Conservation (phyloP, 2,113 vertebrate genomes). For the Archilochus colubris region DNA sequence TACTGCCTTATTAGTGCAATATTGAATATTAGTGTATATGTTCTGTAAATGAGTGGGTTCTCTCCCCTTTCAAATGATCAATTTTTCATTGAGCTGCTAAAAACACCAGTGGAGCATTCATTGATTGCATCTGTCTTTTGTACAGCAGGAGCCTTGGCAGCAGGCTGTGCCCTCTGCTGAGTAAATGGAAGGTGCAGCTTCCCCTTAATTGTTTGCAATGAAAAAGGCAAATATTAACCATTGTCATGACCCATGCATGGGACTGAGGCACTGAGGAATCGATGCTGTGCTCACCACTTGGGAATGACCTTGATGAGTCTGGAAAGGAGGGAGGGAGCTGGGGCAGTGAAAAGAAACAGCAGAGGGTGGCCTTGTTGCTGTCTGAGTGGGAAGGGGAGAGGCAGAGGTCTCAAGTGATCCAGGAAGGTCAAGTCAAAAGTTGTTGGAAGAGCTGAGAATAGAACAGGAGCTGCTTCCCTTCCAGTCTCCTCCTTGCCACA, state of each 20-base stretch:
- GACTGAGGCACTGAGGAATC: not conserved
- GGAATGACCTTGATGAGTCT: not conserved
- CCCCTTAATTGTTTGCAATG: not conserved
- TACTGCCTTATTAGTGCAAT: not conserved
- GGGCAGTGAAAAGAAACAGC: not conserved
- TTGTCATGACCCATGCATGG: not conserved
- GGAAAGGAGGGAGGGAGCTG: not conserved
- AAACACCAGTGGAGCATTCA: not conserved
- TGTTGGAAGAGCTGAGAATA: conserved; percentile 33
- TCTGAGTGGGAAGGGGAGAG: not conserved
- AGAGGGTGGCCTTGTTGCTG: not conserved
- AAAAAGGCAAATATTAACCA: conserved; percentile 18
- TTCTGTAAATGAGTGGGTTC: not conserved
- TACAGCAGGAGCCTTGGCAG: not conserved
- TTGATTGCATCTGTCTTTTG: not conserved
- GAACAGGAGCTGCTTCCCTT: conserved; percentile 4
- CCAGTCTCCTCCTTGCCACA: not conserved
- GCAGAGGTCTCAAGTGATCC: not conserved
- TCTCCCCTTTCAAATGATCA: not conserved
- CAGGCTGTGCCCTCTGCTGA: not conserved
- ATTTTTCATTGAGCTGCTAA: conserved; percentile 27
- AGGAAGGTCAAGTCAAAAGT: conserved; percentile 22
- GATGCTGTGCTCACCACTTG: fast-evolving
- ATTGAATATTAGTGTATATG: not conserved
- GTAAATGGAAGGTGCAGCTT: conserved; percentile 5